Evolutionary conservation across 2,797 vertebrate genomes (phyloP).

Genomic region (Babyrousa celebensis): DNA sequence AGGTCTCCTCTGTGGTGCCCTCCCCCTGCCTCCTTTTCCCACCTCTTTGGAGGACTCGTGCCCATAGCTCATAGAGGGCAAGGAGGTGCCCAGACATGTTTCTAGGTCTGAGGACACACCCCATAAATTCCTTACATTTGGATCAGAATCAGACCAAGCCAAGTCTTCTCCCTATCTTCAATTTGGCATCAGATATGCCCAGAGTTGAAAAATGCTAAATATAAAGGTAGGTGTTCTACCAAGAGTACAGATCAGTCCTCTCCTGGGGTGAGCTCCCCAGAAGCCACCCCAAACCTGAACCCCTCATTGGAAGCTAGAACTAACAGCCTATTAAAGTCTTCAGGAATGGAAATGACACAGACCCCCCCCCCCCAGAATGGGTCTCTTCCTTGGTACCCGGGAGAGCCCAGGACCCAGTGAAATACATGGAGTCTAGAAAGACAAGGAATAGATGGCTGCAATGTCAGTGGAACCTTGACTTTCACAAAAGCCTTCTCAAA

Average conservation of each 20-base stretch:
- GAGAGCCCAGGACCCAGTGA: not conserved
- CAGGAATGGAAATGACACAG: not conserved
- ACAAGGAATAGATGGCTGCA: not conserved
- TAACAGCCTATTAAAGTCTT: not conserved
- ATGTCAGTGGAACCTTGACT: not conserved
- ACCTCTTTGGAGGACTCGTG: not conserved
- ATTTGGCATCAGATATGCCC: not conserved
- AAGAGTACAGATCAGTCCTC: not conserved
- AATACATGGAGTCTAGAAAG: not conserved
- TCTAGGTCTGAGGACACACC: not conserved
- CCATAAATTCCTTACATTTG: not conserved
- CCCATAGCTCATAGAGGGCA: not conserved
- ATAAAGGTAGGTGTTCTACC: not conserved
- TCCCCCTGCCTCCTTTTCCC: constrained; percentile 23
- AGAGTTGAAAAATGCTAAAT: constrained; percentile 27
- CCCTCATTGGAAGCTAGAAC: not conserved
- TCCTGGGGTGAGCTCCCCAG: not conserved
- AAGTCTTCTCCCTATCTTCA: not conserved
- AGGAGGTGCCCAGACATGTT: not conserved
- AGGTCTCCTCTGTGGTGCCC: constrained; percentile 68
- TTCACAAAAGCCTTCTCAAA: constrained; percentile 24
- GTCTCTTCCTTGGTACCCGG: not conserved
- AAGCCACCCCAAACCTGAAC: not conserved
- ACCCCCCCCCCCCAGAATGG: not conserved
- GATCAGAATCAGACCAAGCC: not conserved